Conservation (phyloP, 1,140 invertebrate genomes). For the Drosophila punjabiensis region DNA sequence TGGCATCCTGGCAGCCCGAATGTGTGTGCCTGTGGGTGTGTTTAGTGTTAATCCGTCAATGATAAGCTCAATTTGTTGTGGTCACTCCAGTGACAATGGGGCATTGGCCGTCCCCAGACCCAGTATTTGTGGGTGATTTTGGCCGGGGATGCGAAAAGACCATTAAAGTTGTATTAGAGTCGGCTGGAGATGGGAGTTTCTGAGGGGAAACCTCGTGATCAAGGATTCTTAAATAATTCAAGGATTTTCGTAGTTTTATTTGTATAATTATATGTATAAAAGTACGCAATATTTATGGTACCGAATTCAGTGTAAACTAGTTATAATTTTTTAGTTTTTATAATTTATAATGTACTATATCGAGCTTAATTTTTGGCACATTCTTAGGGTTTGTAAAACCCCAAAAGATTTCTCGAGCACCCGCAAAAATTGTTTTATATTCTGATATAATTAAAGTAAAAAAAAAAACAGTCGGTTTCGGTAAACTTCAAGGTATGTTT, state of each 20-base stretch:
- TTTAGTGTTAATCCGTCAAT: conserved; percentile 84
- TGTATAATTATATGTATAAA: neutral
- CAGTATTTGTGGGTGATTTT: conserved; percentile 56
- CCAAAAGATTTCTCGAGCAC: no score
- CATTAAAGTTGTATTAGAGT: conserved; percentile 75
- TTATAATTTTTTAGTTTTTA: no score
- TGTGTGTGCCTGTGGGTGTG: conserved; percentile 55
- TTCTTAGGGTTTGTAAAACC: no score
- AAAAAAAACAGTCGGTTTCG: no score
- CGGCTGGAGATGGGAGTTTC: conserved; percentile 49
- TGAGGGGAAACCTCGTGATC: neutral
- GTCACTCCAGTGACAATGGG: conserved; percentile 77
- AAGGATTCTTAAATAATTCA: neutral
- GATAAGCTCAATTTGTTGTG: conserved; percentile 84
- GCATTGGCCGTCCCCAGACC: conserved; percentile 17
- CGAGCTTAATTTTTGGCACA: no score
- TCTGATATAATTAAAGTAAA: no score
- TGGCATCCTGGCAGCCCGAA: conserved; percentile 12
- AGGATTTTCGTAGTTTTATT: neutral
- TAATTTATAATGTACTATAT: no score
- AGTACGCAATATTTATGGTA: neutral
- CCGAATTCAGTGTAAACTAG: no score
- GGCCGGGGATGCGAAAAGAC: conserved; percentile 37
- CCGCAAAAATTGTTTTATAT: no score
- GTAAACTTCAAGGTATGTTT: no score